Evolutionary conservation across 2,797 vertebrate species (phyloP), one percentile per base, ranked within the genome.

Genomic region (Pogonophryne albipinna): DNA sequence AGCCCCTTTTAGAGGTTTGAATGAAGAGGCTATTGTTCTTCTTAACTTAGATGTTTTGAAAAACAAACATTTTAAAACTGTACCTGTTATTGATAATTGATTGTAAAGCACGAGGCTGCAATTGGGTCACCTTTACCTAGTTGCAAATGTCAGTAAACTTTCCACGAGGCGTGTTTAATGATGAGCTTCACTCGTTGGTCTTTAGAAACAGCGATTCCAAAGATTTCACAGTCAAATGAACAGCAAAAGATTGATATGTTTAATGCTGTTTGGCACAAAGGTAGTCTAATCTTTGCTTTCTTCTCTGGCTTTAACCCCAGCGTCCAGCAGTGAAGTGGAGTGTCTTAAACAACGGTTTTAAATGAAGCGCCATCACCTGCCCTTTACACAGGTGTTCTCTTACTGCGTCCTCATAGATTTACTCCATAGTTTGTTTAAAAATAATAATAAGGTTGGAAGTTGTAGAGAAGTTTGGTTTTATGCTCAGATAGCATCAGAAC

Each of bases 161-260:
- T 74, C 34, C 38, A 41, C 51, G 72, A 86, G 66, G 65, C 42
- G 34, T 62, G 63, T 72, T 84, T 70, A 79, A 66, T 72, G 71
- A 78, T 87, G 87, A 90, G 76, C 80, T 47, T 31, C 42, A 8
- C 42, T 80, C 42, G n/a, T 52, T 69, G 42, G 57, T 74, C 70
- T 86, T 88, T 91, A 84, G 82, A 91, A 94, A 94, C 92, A 95
- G 94, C 95, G 95, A 95, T 96, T 95, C 94, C 93, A 95, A 95
- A 95, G 95, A 97, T 98, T 98, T 98, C 96, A 96, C 96, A 97
- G 95, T 96, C 95, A 97, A 96, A 94, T 96, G 97, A 97, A 92
- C 96, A 96, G 95, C 96, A 97, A 97, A 96, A 94, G 95, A 94
- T 95, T 94, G 94, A 96, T 97, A 96, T 97, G 96, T 97, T 96